A percentile compares a stretch with the other conserved stretches of the same genome.
Evolutionary conservation across 2,888 invertebrate species (phyloP).

Genomic region (Netelia fuscicornis): DNA sequence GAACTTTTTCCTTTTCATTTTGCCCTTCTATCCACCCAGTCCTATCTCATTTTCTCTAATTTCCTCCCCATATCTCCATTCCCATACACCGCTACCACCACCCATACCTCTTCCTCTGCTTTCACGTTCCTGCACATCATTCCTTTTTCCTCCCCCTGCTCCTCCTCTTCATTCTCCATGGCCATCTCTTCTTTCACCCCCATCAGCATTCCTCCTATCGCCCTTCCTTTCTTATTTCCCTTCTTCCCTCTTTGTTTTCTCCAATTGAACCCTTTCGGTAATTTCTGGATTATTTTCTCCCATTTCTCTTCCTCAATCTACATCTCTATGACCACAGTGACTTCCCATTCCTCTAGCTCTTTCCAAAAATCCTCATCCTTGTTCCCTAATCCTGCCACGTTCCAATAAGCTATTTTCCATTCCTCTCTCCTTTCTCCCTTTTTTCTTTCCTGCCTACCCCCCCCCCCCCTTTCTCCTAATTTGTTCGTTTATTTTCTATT

Average conservation of each 20-base stretch:
- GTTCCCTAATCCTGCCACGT: neutral
- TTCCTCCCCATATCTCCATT: conserved; percentile 25
- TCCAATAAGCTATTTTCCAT: neutral
- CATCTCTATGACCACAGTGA: neutral
- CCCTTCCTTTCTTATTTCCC: neutral
- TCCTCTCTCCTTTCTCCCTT: neutral
- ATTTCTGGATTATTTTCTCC: neutral
- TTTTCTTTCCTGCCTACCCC: neutral
- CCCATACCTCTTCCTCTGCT: neutral
- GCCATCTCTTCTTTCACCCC: neutral
- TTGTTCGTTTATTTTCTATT: too few species aligned
- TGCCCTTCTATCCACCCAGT: neutral
- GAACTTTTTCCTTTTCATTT: neutral
- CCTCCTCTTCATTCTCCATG: neutral
- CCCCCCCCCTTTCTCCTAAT: too few species aligned
- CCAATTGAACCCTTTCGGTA: neutral
- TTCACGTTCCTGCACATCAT: too few species aligned
- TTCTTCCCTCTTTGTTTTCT: neutral
- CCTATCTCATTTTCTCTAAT: neutral
- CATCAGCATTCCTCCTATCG: neutral
- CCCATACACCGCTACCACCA: neutral
- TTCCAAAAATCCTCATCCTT: neutral
- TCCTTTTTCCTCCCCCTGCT: neutral
- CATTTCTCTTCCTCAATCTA: neutral
- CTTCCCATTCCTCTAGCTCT: neutral